A percentile compares a stretch with the other conserved stretches of the same genome.
Conservation (phyloP, 2,797 vertebrate species). For the Malacoraja senta region DNA sequence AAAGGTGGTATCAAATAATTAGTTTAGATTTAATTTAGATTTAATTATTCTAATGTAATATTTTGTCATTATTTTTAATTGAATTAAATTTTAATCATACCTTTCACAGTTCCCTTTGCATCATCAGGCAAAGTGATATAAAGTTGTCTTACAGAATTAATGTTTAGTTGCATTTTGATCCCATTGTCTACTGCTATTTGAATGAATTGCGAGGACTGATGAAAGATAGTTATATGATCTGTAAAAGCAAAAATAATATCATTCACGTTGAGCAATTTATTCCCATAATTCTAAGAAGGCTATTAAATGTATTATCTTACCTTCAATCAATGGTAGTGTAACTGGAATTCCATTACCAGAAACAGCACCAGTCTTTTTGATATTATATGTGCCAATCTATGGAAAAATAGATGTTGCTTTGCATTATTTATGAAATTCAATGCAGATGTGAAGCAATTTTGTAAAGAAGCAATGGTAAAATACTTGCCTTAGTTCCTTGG, state of each 20-base stretch:
- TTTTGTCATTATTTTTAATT: not conserved
- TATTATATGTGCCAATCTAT: constrained; percentile 46
- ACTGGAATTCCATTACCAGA: constrained; percentile 39
- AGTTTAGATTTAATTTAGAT: not conserved
- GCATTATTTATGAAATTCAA: not conserved
- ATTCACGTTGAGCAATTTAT: not conserved
- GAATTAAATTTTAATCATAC: constrained; percentile 42
- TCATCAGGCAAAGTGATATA: constrained; percentile 49
- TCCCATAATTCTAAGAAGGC: not conserved
- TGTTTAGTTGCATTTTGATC: constrained; percentile 47
- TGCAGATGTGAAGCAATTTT: not conserved
- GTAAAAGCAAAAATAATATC: constrained; percentile 40
- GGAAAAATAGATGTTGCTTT: constrained; percentile 41
- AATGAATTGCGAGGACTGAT: constrained; percentile 42
- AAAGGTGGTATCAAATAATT: not conserved
- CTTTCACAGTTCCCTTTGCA: constrained; percentile 46
- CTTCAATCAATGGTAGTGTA: not conserved
- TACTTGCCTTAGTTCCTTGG: constrained; percentile 47
- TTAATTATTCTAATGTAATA: not conserved
- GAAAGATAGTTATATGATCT: constrained; percentile 47
- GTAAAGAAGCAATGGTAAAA: constrained; percentile 26
- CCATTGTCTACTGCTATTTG: constrained; percentile 43
- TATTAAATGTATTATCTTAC: not conserved
- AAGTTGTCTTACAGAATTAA: constrained; percentile 46
- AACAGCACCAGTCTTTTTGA: constrained; percentile 48